These are phyloP conservation scores for Otis tarda DNA, from an alignment of 2,113 vertebrate species.

Conservation along the genomic window DNA sequence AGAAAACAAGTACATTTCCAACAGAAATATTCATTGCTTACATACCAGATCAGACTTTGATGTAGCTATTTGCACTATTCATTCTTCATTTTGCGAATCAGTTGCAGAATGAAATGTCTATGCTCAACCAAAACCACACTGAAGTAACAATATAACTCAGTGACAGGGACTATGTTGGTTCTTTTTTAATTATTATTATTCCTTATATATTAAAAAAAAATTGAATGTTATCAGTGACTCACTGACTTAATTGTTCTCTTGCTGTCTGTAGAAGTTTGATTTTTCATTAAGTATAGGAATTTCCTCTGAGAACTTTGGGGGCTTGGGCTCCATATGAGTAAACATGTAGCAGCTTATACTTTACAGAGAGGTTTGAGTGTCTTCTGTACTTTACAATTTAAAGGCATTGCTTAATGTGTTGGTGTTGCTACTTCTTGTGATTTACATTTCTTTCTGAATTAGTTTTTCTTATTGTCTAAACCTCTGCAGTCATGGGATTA, in stretches of 20 bases:
- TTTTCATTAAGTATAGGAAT: not conserved
- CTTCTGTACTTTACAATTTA: not conserved
- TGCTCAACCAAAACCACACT: not conserved
- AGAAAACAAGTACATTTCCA: slow-evolving; percentile 45
- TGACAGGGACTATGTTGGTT: not conserved
- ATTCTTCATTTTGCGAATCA: not conserved
- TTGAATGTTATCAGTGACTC: not conserved
- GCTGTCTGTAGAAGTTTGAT: not conserved
- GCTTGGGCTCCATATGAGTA: not conserved
- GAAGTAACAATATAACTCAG: not conserved
- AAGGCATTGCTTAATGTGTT: not conserved
- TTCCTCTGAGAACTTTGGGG: not conserved
- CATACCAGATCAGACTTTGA: slow-evolving; percentile 16
- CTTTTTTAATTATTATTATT: not conserved
- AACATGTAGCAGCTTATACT: not conserved
- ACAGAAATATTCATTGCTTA: slow-evolving; percentile 41
- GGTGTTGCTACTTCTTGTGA: not conserved
- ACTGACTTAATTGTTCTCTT: not conserved
- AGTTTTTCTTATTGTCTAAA: not conserved
- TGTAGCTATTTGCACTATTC: not conserved
- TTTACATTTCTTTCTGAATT: not conserved
- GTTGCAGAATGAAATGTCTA: not conserved
- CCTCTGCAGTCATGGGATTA: not conserved
- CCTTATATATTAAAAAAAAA: not conserved
- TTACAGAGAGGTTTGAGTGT: not conserved